Conservation (phyloP, 2,113 vertebrate species). For the Rhinolophus sinicus region DNA sequence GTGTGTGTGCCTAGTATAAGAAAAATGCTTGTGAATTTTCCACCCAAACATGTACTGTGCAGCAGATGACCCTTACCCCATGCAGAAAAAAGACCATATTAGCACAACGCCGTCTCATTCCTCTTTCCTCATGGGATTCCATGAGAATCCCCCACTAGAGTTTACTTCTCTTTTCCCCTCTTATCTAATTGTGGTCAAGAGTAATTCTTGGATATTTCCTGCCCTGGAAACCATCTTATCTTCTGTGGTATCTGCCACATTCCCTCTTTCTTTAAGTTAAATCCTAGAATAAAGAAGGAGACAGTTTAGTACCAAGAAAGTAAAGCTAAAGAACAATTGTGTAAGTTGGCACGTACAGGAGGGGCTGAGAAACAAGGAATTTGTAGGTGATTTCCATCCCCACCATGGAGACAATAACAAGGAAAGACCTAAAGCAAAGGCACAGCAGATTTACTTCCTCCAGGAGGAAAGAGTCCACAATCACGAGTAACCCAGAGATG, state of each 20-base stretch:
- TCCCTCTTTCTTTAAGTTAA: background rate
- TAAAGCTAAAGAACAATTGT: background rate
- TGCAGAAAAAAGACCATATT: slow-evolving; percentile 6
- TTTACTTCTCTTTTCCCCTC: background rate
- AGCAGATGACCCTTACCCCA: background rate
- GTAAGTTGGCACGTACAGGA: background rate
- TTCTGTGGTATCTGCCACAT: background rate
- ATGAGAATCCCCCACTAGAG: slow-evolving; percentile 18
- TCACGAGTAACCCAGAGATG: too few relatives aligned
- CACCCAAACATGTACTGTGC: background rate
- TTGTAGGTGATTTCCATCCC: background rate
- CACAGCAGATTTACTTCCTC: accelerated
- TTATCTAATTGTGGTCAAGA: slow-evolving; percentile 44
- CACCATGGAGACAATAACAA: background rate
- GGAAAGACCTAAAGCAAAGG: too few relatives aligned
- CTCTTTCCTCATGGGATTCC: slow-evolving; percentile 49
- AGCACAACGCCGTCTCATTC: slow-evolving; percentile 44
- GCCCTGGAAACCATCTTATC: background rate
- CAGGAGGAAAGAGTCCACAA: background rate
- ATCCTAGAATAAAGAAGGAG: background rate
- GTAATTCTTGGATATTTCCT: slow-evolving; percentile 55
- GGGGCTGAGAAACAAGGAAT: background rate
- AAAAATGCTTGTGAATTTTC: slow-evolving; percentile 27
- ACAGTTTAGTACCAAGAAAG: background rate
- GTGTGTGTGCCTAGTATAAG: background rate